A percentile compares a stretch with the other conserved stretches of the same genome.
These are phyloP conservation scores for Bubo blakistoni DNA, from an alignment of 2,113 vertebrate species.

Conservation along the genomic window DNA sequence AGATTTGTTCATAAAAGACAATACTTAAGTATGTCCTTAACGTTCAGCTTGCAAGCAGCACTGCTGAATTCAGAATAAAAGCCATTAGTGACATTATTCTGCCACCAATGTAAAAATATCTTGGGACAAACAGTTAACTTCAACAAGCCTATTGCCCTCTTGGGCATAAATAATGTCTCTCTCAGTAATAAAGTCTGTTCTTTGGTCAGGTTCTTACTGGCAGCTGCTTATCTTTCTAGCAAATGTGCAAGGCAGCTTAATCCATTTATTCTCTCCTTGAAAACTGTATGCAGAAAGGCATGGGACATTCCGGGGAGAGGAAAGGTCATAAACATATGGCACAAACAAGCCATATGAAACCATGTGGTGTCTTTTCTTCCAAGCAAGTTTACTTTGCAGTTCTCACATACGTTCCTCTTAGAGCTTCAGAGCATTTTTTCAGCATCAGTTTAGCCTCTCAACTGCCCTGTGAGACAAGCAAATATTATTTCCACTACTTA, in stretches of 20 bases:
- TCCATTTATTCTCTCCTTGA: slow-evolving; percentile 12
- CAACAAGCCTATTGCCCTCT: not conserved
- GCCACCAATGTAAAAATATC: not conserved
- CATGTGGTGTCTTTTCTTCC: not conserved
- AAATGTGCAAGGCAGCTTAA: slow-evolving; percentile 7
- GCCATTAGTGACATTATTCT: not conserved
- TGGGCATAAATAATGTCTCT: not conserved
- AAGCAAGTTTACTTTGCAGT: not conserved
- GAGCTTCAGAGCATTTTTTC: not conserved
- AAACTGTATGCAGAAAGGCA: not conserved
- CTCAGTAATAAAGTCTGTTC: not conserved
- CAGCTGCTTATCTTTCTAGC: slow-evolving; percentile 43
- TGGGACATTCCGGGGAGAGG: not conserved
- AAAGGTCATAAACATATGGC: not conserved
- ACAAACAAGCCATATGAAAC: not conserved
- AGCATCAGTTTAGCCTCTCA: not conserved
- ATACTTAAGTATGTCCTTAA: not conserved
- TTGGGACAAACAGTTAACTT: not conserved
- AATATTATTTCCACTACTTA: slow-evolving; percentile 38
- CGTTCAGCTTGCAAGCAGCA: not conserved
- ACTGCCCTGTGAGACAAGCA: not conserved
- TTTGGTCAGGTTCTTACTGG: slow-evolving; percentile 38
- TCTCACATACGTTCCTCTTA: not conserved
- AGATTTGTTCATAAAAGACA: not conserved
- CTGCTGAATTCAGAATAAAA: not conserved